These are phyloP conservation scores for Alca torda DNA, from an alignment of 2,797 vertebrate species.

Conservation along the genomic window DNA sequence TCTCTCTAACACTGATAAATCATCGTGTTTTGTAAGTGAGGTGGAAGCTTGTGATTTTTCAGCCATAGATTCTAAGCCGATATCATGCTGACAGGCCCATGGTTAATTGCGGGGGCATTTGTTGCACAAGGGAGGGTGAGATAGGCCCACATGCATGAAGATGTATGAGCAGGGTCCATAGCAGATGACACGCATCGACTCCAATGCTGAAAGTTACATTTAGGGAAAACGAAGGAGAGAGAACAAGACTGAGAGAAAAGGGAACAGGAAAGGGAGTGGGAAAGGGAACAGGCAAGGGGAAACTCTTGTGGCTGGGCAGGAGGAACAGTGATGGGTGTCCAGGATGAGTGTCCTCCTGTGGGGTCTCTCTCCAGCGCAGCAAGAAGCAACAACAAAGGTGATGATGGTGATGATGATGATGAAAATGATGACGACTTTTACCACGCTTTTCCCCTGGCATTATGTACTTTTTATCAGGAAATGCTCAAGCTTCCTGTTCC, in stretches of 20 bases:
- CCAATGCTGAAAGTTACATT: fast-evolving
- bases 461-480: neutral
- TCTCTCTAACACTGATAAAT: neutral
- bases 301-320: neutral
- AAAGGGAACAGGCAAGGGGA: neutral
- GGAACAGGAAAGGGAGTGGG: fast-evolving
- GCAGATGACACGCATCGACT: fast-evolving
- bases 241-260: fast-evolving
- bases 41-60: neutral
- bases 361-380: neutral
- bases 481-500: neutral
- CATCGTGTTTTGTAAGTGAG: neutral
- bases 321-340: neutral
- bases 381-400: neutral
- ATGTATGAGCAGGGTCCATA: neutral
- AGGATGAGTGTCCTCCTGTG: fast-evolving
- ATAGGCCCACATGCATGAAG: no score
- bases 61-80: neutral
- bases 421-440: neutral
- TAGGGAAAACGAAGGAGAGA: neutral
- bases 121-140: neutral
- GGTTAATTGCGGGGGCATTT: fast-evolving
- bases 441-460: fast-evolving
- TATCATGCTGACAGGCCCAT: fast-evolving
- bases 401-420: neutral